Base-by-base conservation (phyloP, 2,888 invertebrate species). In the Notodonta ziczac region DNA sequence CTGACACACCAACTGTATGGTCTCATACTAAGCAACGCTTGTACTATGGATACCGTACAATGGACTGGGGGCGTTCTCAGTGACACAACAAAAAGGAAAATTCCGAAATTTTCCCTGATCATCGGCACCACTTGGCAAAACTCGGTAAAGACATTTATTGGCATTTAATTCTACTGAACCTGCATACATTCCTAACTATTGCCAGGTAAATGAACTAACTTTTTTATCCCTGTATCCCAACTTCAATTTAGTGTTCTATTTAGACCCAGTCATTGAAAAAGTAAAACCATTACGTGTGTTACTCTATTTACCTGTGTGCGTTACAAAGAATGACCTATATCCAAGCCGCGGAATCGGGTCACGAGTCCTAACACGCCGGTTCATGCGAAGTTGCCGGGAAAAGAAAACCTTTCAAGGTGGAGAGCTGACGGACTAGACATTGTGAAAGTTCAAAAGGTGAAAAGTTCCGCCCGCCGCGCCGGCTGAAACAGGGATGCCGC, bases 381-480 rank as follows among this genome's bases (percentile, higher is more conserved):
- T 65, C 59, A 69, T 58, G 59, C 58, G 71, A 73, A 81, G 69
- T 76, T 76, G 35, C 59, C 55, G 66, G 73, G 69, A 73, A 70
- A 77, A 62, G 61, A 74, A 72, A 63, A 68, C 63, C 70, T 74
- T 65, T 56, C 40, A 61, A 52, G 58, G 67, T 62, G 64, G 58
- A 66, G 59, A 66, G 56, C 67, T 60, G 62, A 58, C 65, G 62
- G 73, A 58, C 48, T 62, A 63, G 68, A 77, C 75, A 76, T 80
- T 78, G 78, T 70, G 55, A 83, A 82, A 83, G 82, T 84, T 84
- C 80, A 82, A 80, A 35, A 84, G 83, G 80, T 84, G 46, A n/a
- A 46, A n/a, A 5, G 46, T 46, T n/a, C n/a, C n/a, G 46, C 46
- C 46, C 13, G 13, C 7, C 75, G 81, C 13, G 13, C 7, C 75